Base-by-base conservation (phyloP, 2,797 vertebrate genomes). In the Melopsittacus undulatus region DNA sequence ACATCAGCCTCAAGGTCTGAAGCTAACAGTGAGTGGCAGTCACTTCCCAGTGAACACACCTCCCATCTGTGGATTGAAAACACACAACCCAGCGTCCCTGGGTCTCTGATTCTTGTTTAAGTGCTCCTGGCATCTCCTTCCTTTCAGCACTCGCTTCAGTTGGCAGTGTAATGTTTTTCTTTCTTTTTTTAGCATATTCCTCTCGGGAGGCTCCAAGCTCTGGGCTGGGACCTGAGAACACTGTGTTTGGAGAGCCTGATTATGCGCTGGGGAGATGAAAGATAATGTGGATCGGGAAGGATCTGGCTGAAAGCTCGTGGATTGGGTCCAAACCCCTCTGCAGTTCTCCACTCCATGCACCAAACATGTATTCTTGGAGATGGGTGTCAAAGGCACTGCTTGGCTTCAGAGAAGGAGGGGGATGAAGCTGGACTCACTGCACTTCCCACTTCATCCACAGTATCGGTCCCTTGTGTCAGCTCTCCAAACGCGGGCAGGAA, bases 101-200 rank as follows among this genome's bases (percentile, higher is more conserved):
- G 2, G 86, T 92, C 96, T 95, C 13, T 0, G 59, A 82, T 93
- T 90, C 86, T 85, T 95, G 74, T 82, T 85, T 40, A 88, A 95
- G 81, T 75, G 81, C 86, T 95, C 89, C 87, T 95, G 95, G 95
- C 95, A 93, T 88, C 90, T 78, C 84, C 52, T 62, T 78, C 76
- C 67, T 95, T 91, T 95, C 92, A 95, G 79, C 88, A 94, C 91
- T 95, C 45, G 2, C 77, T 89, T 88, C 88, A 94, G 51, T 38
- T 95, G 94, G 88, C 95, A 96, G 21, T 19, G 36, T 43, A 74
- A 66, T 90, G 40, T 72, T 96, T 96, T 94, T 84, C 86, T 96
- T 92, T 94, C 94, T 85, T 90, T 94, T 90, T 95, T 95, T 96
- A 94, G 96, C 83, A 13, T 49, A 68, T 92, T 64, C 45, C 70